phyloP scores from a whole-genome alignment of 2,797 vertebrate species.

The Sebastes trivittatus region DNA sequence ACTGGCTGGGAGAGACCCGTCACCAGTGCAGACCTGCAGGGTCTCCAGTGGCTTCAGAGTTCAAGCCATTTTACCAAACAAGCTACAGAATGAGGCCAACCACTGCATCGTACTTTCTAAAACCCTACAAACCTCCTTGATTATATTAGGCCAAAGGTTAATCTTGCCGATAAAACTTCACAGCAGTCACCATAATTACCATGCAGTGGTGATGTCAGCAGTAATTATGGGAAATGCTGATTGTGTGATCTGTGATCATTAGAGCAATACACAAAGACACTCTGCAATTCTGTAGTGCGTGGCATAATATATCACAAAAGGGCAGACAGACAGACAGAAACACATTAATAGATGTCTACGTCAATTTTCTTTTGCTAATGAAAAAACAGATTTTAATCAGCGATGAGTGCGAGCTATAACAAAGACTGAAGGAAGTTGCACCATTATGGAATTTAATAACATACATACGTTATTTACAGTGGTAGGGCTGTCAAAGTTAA shows the following conservation, averaged over 20 bases:
- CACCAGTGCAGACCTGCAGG: background rate
- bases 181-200: slow-evolving; percentile 4
- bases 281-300: background rate
- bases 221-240: slow-evolving; percentile 32
- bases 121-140: background rate
- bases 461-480: background rate
- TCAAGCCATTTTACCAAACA: slow-evolving; percentile 44
- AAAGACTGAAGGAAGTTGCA: background rate
- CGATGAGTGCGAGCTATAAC: background rate
- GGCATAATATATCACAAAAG: background rate
- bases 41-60: slow-evolving; percentile 19
- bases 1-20: slow-evolving; percentile 24
- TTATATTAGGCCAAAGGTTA: background rate
- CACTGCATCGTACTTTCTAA: background rate
- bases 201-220: slow-evolving; percentile 5
- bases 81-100: slow-evolving; percentile 24
- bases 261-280: background rate
- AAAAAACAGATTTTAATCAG: background rate
- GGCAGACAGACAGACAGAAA: background rate
- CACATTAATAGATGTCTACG: background rate
- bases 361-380: background rate
- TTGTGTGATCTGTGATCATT: background rate
- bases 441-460: slow-evolving; percentile 2
- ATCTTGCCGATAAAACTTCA: slow-evolving; percentile 7
- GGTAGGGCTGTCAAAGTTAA: background rate